Base-by-base conservation (phyloP, 2,113 vertebrate genomes). In the Ptyas mucosa region DNA sequence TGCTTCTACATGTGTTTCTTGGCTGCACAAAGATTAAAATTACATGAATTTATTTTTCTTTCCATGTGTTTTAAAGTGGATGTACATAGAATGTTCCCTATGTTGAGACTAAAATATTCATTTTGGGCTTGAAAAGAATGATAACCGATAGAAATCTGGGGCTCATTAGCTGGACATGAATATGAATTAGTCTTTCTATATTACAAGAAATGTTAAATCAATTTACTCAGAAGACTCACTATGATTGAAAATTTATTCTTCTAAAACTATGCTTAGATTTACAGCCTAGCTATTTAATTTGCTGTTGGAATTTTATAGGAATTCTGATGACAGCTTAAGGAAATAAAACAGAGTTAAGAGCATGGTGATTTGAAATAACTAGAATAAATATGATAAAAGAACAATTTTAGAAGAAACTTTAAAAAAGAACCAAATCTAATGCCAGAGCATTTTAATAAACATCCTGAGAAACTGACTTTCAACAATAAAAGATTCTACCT, bases 371-470 rank as follows among this genome's bases (percentile, higher is more conserved):
- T 29, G 3, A 49, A 90, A 64, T 23, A 90, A 51, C 14, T 11
- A 1, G 11, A 1, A 91, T 49, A 94, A 95, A 94, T 90, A 87
- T 87, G 94, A 93, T 89, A 90, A 75, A 92, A 90, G 89, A 89
- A 96, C 94, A 29, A 85, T 54, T 81, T 53, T 53, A 53, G 49
- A 96, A 46, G 11, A 34, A 95, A 75, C 26, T 86, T 94, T 93
- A 92, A 93, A 85, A 52, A 87, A 94, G 94, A 93, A 1, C 5
- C 29, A 69, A 69, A 69, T n/a, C 26, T 94, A 93, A 89, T 52
- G 94, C 39, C 94, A 95, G 0, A 29, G 61, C 92, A 85, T 97
- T 96, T 95, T 43, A 94, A 94, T 91, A 43, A 34, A 96, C 94
- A 95, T 96, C 92, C 92, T 93, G 87, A 87, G 92, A 96, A 95